These are phyloP conservation scores for Hemicrepidius hirtus DNA, from an alignment of 2,888 invertebrate genomes.

Conservation along the genomic window DNA sequence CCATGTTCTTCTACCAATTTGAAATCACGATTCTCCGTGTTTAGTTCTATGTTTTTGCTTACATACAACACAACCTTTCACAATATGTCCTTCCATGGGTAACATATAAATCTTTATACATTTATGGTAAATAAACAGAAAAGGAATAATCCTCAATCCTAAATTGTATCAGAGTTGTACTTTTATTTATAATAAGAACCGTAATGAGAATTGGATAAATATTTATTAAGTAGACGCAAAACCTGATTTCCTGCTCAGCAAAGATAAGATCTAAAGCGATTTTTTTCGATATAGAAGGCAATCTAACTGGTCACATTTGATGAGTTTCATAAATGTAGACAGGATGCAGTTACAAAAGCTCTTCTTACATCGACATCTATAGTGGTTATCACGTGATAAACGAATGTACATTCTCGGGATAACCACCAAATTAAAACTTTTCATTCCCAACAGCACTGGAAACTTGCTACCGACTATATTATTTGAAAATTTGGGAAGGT, in stretches of 20 bases:
- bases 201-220: constrained; percentile 34
- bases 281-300: background rate
- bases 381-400: too few relatives aligned
- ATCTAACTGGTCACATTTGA: background rate
- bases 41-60: too few relatives aligned
- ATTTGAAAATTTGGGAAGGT: too few relatives aligned
- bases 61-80: too few relatives aligned
- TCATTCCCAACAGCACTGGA: too few relatives aligned
- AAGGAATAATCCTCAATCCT: background rate
- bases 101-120: background rate
- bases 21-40: too few relatives aligned
- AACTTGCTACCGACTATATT: too few relatives aligned
- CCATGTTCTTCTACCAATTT: too few relatives aligned
- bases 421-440: too few relatives aligned
- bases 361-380: too few relatives aligned
- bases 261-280: background rate
- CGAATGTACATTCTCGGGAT: too few relatives aligned
- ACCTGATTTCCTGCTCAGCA: constrained; percentile 20
- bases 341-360: background rate
- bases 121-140: constrained; percentile 27
- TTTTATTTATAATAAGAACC: constrained; percentile 29
- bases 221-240: constrained; percentile 28
- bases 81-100: too few relatives aligned
- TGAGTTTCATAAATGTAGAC: constrained; percentile 3
- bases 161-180: constrained; percentile 30